phyloP scores from a whole-genome alignment of 2,113 vertebrate genomes.

The Cheirogaleus medius region DNA sequence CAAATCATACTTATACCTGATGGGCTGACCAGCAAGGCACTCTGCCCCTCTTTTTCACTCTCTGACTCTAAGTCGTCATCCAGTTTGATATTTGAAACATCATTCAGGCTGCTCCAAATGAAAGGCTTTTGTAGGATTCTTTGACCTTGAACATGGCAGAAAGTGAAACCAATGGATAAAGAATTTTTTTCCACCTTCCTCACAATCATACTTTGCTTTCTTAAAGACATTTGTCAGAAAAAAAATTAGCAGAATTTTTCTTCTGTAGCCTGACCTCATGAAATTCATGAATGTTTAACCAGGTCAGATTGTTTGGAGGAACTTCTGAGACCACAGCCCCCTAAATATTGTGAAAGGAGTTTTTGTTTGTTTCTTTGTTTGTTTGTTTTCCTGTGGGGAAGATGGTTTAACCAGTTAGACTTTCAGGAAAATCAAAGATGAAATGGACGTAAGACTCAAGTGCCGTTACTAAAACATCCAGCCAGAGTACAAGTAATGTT shows the following conservation, averaged over 20 bases:
- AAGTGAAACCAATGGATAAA: not conserved
- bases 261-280: not conserved
- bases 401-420: not conserved
- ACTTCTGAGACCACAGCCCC: not conserved
- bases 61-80: not conserved
- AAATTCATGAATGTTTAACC: not conserved
- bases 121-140: not conserved
- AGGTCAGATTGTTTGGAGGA: constrained; percentile 3
- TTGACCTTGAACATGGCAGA: not conserved
- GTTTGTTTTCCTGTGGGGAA: not conserved
- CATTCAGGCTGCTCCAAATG: not conserved
- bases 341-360: not conserved
- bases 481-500: not conserved
- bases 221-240: not conserved
- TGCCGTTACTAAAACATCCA: not conserved
- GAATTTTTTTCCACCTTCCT: not conserved
- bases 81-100: not conserved
- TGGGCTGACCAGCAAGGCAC: not conserved
- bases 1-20: not conserved
- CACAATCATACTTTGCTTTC: not conserved
- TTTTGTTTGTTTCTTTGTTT: too few relatives aligned
- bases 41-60: not conserved
- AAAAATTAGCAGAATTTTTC: not conserved
- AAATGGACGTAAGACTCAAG: not conserved
- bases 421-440: not conserved